These are phyloP conservation scores for Ictalurus punctatus DNA, from an alignment of 2,113 vertebrate genomes.

Conservation along the genomic window DNA sequence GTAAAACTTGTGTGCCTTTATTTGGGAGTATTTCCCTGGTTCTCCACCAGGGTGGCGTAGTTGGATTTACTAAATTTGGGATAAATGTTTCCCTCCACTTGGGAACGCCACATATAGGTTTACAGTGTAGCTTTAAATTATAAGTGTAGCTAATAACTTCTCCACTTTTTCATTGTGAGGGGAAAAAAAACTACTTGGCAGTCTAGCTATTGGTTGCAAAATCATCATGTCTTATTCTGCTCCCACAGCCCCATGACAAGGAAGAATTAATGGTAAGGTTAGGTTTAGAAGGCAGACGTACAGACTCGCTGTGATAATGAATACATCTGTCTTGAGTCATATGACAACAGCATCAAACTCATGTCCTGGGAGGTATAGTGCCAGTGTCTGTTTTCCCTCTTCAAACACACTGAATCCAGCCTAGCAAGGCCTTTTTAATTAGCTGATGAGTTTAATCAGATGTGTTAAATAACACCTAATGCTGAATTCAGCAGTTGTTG, in stretches of 20 bases:
- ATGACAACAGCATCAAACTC: neutral
- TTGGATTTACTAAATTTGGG: too few relatives aligned
- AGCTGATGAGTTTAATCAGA: neutral
- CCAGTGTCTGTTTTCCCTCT: neutral
- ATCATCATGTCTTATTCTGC: neutral
- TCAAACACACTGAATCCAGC: neutral
- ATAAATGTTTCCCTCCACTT: too few relatives aligned
- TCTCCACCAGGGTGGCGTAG: too few relatives aligned
- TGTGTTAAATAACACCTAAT: neutral
- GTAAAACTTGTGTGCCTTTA: too few relatives aligned
- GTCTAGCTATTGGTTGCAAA: neutral
- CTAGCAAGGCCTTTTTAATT: neutral
- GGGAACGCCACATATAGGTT: too few relatives aligned
- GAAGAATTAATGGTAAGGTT: constrained; percentile 1
- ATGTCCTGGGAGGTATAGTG: neutral
- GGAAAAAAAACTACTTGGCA: neutral
- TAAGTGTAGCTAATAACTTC: neutral
- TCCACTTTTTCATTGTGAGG: neutral
- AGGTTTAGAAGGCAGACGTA: neutral
- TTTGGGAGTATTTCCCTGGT: too few relatives aligned
- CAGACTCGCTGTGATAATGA: constrained; percentile 1
- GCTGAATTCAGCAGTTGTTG: neutral
- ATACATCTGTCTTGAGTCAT: neutral
- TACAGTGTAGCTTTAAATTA: neutral
- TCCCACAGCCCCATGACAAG: neutral